Percentiles rank a stretch among this genome's conserved stretches.
Evolutionary conservation across 2,113 vertebrate genomes (phyloP).

Genomic region (Ptilorrhoa leucosticta): DNA sequence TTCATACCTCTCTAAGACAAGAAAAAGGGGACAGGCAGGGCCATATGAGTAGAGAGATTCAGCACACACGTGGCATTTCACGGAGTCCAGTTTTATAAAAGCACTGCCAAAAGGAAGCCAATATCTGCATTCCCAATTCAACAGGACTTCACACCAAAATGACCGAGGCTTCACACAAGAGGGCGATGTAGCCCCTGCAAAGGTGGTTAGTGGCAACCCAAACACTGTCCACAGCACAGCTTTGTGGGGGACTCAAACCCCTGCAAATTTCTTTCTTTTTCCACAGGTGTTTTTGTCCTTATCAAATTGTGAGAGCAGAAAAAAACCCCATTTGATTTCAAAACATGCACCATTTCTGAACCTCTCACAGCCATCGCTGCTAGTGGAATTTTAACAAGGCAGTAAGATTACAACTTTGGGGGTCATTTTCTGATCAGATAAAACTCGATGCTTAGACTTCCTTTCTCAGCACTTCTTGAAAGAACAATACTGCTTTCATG

Average conservation of each 20-base stretch:
- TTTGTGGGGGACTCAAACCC: rapidly evolving
- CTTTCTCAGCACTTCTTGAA: neutral
- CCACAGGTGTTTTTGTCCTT: neutral
- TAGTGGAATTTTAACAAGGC: neutral
- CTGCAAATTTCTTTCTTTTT: neutral
- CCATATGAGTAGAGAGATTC: neutral
- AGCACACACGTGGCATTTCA: rapidly evolving
- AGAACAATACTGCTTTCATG: neutral
- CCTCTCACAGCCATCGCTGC: neutral
- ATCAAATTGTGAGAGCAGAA: neutral
- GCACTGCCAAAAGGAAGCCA: neutral
- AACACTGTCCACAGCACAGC: neutral
- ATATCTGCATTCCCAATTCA: neutral
- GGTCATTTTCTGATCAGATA: neutral
- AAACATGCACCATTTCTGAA: neutral
- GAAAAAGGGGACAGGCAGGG: neutral
- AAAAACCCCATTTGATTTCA: rapidly evolving
- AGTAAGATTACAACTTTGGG: neutral
- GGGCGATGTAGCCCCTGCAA: constrained; percentile 57
- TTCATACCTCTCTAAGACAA: neutral
- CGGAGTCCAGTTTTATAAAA: neutral
- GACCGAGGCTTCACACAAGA: constrained; percentile 56
- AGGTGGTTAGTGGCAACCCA: neutral
- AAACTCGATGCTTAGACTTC: neutral
- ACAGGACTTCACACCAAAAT: neutral